Evolutionary conservation across 1,140 invertebrate species (phyloP).

Genomic region (Littorina saxatilis): DNA sequence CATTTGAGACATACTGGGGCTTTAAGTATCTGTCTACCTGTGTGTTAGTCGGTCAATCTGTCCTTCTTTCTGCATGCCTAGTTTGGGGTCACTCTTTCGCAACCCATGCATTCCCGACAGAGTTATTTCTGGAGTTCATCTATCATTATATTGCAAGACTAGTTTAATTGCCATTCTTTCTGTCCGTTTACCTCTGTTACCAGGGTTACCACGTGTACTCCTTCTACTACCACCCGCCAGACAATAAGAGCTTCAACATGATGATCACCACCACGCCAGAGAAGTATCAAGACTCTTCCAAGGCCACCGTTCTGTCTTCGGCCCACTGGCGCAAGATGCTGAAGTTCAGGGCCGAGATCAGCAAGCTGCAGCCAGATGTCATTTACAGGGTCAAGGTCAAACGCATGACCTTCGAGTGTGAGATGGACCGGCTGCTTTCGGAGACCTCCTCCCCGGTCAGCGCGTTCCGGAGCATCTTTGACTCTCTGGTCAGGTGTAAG

Average conservation of each 20-base stretch:
- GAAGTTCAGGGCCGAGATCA: background rate
- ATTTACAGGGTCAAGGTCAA: constrained; percentile 27
- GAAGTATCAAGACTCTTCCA: background rate
- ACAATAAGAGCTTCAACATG: constrained; percentile 31
- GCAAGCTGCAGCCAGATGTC: constrained; percentile 22
- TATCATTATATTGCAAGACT: no score
- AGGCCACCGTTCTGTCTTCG: background rate
- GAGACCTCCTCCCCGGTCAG: constrained; percentile 26
- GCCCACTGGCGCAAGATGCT: constrained; percentile 26
- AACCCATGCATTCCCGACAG: no score
- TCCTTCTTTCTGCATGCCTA: no score
- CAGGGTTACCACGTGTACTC: constrained; percentile 31
- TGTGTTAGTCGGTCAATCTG: no score
- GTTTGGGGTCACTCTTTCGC: no score
- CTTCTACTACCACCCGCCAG: constrained; percentile 29
- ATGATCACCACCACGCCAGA: background rate
- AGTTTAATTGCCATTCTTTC: no score
- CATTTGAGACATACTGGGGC: no score
- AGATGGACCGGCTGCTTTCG: constrained; percentile 23
- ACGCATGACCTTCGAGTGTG: constrained; percentile 15
- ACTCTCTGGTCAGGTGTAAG: constrained; percentile 35
- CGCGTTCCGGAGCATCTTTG: constrained; percentile 23
- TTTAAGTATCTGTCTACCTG: no score
- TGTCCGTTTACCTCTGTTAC: no score
- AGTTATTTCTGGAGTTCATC: no score